Conservation (phyloP, 2,797 vertebrate genomes). For the Clarias fuscus region DNA sequence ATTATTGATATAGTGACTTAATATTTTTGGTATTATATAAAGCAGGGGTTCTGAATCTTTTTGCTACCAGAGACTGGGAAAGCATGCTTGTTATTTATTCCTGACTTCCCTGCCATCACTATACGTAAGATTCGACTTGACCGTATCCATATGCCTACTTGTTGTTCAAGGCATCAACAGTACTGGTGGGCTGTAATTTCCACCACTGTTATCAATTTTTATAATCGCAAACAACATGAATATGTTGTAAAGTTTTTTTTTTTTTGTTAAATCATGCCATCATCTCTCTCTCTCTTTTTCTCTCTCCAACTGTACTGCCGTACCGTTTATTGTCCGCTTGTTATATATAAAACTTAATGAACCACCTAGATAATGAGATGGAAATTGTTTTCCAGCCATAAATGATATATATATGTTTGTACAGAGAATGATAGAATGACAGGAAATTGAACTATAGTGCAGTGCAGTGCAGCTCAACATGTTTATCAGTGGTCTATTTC, state of each 20-base stretch:
- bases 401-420: background rate
- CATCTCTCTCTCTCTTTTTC: background rate
- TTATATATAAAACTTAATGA: background rate
- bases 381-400: background rate
- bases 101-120: background rate
- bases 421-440: background rate
- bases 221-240: too few species aligned
- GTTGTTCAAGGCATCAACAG: background rate
- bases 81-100: background rate
- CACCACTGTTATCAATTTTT: background rate
- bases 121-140: background rate
- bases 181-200: background rate
- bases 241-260: background rate
- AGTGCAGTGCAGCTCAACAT: background rate
- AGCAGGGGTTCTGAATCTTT: background rate
- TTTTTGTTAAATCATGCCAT: background rate
- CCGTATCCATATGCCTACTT: background rate
- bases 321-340: background rate
- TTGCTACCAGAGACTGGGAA: background rate
- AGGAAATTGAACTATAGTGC: background rate
- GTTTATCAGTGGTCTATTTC: background rate
- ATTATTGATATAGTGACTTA: background rate
- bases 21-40: constrained; percentile 8
- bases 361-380: background rate
- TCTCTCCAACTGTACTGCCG: too few species aligned